Conservation (phyloP, 2,113 vertebrate genomes). For the Petromus typicus region DNA sequence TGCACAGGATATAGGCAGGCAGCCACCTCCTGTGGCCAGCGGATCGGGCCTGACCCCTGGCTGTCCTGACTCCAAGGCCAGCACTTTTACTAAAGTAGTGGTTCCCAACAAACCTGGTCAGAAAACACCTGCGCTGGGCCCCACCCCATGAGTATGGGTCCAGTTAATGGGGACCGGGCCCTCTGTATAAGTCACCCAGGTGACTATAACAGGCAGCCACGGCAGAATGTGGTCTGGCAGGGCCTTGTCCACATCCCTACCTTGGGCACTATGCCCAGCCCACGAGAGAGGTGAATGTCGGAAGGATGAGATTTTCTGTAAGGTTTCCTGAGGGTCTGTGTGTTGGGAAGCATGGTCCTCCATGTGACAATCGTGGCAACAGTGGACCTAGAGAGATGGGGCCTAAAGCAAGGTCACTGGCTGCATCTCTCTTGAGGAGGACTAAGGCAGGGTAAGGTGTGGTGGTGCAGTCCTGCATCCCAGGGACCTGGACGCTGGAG, state of each 20-base stretch:
- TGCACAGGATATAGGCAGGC: not conserved
- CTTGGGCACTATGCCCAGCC: not conserved
- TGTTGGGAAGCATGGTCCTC: not conserved
- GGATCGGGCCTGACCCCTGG: not conserved
- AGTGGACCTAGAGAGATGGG: not conserved
- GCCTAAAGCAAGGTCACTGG: not conserved
- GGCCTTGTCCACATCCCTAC: not conserved
- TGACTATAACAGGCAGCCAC: not conserved
- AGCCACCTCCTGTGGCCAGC: not conserved
- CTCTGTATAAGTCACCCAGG: not conserved
- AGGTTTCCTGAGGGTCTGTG: not conserved
- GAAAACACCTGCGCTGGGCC: not conserved
- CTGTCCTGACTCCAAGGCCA: not conserved
- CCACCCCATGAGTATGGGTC: not conserved
- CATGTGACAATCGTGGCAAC: not conserved
- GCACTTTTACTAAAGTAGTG: accelerated
- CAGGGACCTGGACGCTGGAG: not conserved
- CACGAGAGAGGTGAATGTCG: not conserved
- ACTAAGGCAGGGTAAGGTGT: not conserved
- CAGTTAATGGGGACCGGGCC: not conserved
- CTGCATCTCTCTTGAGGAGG: not conserved
- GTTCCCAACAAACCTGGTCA: not conserved
- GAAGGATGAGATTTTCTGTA: not conserved
- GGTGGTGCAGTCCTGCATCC: not conserved
- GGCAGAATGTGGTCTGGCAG: not conserved